Conservation (phyloP, 2,797 vertebrate genomes). For the Hipposideros larvatus region DNA sequence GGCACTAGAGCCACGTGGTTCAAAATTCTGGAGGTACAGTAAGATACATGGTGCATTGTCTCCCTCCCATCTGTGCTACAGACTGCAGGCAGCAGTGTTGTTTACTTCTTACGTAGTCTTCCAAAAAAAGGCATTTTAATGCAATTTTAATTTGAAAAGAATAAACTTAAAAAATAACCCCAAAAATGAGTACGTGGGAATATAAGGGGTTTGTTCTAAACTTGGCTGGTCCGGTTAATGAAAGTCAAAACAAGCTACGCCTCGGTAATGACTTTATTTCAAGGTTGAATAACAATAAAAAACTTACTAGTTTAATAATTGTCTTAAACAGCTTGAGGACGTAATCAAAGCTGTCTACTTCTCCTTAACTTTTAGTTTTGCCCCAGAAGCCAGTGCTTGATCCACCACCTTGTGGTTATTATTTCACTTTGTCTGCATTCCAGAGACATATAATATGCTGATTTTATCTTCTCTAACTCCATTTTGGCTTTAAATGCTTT, state of each 20-base stretch:
- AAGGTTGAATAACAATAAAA: slow-evolving; percentile 16
- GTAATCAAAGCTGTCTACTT: neutral
- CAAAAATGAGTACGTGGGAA: neutral
- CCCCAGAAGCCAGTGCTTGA: neutral
- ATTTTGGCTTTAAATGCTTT: neutral
- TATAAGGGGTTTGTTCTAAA: slow-evolving; percentile 17
- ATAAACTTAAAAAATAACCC: neutral
- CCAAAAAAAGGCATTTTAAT: neutral
- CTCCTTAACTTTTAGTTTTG: neutral
- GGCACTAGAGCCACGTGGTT: neutral
- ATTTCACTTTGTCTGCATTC: slow-evolving; percentile 30
- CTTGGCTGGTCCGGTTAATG: neutral
- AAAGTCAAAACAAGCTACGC: neutral
- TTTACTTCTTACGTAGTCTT: neutral
- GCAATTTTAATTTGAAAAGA: slow-evolving; percentile 40
- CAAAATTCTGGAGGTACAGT: neutral
- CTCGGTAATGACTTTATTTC: slow-evolving; percentile 35
- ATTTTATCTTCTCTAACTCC: neutral
- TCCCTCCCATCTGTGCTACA: neutral
- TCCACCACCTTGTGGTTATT: neutral
- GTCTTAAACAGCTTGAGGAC: neutral
- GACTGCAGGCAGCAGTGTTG: neutral
- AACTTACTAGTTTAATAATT: slow-evolving; percentile 58
- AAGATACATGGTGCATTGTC: accelerated
- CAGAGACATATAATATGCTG: neutral